Percentiles rank a stretch among this genome's conserved stretches.
phyloP scores from a whole-genome alignment of 2,113 vertebrate genomes.

The Halichoerus grypus region DNA sequence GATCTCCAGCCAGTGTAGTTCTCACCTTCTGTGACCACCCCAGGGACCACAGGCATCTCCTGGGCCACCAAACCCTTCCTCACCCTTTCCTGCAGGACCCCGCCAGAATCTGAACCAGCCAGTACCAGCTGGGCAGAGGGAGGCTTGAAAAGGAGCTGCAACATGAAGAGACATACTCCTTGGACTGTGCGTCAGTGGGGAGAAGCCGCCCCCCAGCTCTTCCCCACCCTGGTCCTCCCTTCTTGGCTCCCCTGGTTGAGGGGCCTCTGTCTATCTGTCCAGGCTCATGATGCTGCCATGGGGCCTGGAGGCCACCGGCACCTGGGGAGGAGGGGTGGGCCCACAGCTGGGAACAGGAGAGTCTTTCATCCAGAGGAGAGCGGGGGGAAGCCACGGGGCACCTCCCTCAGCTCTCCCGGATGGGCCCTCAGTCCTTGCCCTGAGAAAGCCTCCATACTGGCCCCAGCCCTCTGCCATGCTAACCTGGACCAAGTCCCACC shows the following conservation, averaged over 20 bases:
- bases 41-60: neutral
- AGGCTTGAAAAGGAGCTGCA: neutral
- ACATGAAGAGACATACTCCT: neutral
- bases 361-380: conserved; percentile 49
- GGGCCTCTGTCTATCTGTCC: neutral
- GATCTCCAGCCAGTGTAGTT: neutral
- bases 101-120: neutral
- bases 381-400: neutral
- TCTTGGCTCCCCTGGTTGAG: neutral
- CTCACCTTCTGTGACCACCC: neutral
- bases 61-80: neutral
- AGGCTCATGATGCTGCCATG: neutral
- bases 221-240: neutral
- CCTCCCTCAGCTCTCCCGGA: neutral
- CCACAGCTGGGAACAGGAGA: conserved; percentile 62
- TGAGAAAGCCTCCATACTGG: neutral
- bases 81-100: neutral
- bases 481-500: neutral
- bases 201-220: neutral
- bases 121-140: neutral
- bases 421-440: neutral
- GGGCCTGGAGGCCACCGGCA: neutral
- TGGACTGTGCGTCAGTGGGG: neutral
- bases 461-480: neutral
- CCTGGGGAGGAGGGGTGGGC: conserved; percentile 50